Base-by-base conservation (phyloP, 2,113 vertebrate genomes). In the Pterocles orientalis region DNA sequence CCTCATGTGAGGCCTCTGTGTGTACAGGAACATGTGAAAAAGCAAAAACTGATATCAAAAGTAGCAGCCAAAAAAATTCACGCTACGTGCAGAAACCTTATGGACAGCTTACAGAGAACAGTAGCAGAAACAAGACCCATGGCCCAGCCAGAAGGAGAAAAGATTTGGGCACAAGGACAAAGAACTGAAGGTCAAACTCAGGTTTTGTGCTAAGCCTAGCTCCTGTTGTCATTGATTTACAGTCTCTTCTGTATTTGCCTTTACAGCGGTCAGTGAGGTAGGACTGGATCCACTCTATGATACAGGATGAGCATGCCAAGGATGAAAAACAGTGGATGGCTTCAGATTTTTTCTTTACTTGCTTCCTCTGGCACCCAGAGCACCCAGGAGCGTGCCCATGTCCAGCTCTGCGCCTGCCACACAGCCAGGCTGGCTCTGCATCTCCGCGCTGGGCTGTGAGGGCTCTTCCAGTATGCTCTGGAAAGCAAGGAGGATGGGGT, bases 401-500 rank as follows among this genome's bases (percentile, higher is more conserved):
- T 17, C 71, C 71, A 28, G 1, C 10, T 31, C 58, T 15, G 24
- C 12, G 48, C 28, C 79, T 88, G 72, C n/a, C 14, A 9, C 2
- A 7, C 24, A 50, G 36, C 60, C 54, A 6, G 64, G n/a, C 9
- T 5, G 64, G n/a, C 9, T 5, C 65, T 76, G n/a, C 75, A 23
- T 21, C 73, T 58, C 41, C n/a, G 6, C 14, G 1, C 24, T 5
- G 24, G 54, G 6, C 47, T 39, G 4, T 18, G 4, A 41, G 43
- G 28, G 16, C 33, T n/a, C 28, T 20, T 31, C 39, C 28, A 9
- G 1, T 25, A 3, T 3, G 23, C 33, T 33, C 34, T 93, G 84
- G 65, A 48, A n/a, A 58, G 17, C 17, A 26, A 65, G 66, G n/a
- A 50, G 45, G 15, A 19, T 0, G 3, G 26, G 6, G 0, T 21